Base-by-base conservation (phyloP, 2,888 invertebrate species). In the Cyrtodaria siliqua region DNA sequence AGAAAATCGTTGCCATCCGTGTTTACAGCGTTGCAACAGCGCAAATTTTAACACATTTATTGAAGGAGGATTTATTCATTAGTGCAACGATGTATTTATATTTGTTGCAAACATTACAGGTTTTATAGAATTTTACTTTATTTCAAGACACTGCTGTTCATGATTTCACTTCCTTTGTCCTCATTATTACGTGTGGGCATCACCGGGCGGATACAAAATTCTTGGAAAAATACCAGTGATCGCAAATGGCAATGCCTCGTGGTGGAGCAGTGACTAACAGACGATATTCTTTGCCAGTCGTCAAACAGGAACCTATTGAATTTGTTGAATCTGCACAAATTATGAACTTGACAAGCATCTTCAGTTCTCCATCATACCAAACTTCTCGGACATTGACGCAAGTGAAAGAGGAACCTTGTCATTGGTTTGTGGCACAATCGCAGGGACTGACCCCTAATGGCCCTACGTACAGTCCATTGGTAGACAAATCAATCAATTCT, bases 231-330 rank as follows among this genome's bases (percentile, higher is more conserved):
- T 59, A 16, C 52, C 38, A 29, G 44, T 16, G 44, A 44, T 44
- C 44, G n/a, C 44, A 20, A 20, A 44, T 44, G 20, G 20, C 16
- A 55, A 89, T 90, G 89, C 86, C 88, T 79, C 86, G 88, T 72
- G 84, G 83, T 61, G 73, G 68, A 64, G 44, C 81, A 55, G 66
- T 80, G 49, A 72, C 74, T 77, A 86, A 73, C 75, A 84, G 80
- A 82, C 85, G 75, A 63, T 84, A 73, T 73, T 89, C 79, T 73
- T 71, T 86, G 42, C 80, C 87, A 42, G 67, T 86, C 50, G 72
- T 89, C 12, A 89, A 89, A 70, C 86, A 86, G 69, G 89, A 89
- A 79, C 79, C 82, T 14, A 33, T 74, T 40, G 86, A 88, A 47
- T 61, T 61, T 29, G 77, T 73, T 44, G 82, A 83, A 62, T 85